Base-by-base conservation (phyloP, 1,140 invertebrate genomes). In the Cheumatopsyche charites region DNA sequence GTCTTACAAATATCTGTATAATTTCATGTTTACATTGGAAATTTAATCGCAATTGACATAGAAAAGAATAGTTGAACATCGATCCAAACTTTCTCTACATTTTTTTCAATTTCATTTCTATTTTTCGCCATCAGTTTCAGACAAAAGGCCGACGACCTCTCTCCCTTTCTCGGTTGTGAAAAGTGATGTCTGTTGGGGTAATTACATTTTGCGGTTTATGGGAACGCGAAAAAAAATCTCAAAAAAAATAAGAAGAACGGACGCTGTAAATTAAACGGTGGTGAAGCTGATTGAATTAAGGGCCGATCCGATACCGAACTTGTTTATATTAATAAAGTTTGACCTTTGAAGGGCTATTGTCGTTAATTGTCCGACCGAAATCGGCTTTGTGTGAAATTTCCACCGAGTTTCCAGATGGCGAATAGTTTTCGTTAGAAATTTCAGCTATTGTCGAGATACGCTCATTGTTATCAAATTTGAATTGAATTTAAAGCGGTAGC, bases 131-230 rank as follows among this genome's bases (percentile, higher is more conserved):
- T 12, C 55, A 19, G 66, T 25, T 55, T 68, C 66, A 26, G 66
- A 45, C 13, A 6, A 68, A 4, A 21, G 26, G 47, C 66, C 41
- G 43, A 12, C n/a, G 66, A 47, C 66, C 55, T 58, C 25, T n/a
- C n/a, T 23, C 13, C 42, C 63, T 66, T 66, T 19, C 6, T 15
- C 61, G 29, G 29, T 23, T 43, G 47, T 21, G 63, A 49, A 66
- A 47, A 66, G 13, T 66, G 36, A 66, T 66, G 36, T 49, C 25
- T 9, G 47, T n/a, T n/a, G n/a, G 66, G 29, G 66, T 72, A 72
- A 72, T 72, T 72, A 72, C 65, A 25, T 72, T 72, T 62, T 72
- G 71, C 71, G 71, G 71, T 72, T 45, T 36, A 71, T n/a, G n/a
- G n/a, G n/a, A n/a, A n/a, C n/a, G n/a, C n/a, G n/a, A 69, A 70